phyloP scores from a whole-genome alignment of 2,888 invertebrate genomes.

The Leucophenga montana region DNA sequence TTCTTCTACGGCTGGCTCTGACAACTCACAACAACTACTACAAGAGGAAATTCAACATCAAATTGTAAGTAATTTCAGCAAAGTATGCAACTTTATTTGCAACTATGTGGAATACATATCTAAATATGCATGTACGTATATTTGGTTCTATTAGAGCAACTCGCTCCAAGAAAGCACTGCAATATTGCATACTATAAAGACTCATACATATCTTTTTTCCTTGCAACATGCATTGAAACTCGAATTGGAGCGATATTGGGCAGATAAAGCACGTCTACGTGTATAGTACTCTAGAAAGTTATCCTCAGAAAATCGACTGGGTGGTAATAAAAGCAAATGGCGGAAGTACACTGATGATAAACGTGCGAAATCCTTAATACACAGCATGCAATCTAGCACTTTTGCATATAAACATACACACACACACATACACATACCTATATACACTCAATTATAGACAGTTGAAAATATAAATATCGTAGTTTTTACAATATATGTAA shows the following conservation, averaged over 20 bases:
- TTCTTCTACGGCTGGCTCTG: background rate
- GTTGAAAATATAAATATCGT: too few species aligned
- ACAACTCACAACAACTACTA: background rate
- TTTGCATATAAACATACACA: background rate
- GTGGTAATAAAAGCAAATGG: conserved; percentile 1
- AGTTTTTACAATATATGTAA: too few species aligned
- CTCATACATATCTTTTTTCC: background rate
- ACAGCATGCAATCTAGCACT: background rate
- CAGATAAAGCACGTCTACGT: conserved; percentile 57
- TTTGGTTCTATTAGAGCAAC: too few species aligned
- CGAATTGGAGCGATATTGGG: conserved; percentile 47
- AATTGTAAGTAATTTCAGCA: conserved; percentile 14
- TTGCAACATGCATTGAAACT: background rate
- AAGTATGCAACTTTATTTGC: conserved; percentile 52
- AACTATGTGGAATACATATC: conserved; percentile 35
- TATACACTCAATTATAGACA: too few species aligned
- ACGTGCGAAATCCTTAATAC: conserved; percentile 54
- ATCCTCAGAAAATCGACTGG: background rate
- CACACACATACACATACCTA: too few species aligned
- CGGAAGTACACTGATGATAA: conserved; percentile 47
- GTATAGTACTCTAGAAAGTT: conserved; percentile 45
- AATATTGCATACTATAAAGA: background rate
- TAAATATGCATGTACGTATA: too few species aligned
- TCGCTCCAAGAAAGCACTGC: too few species aligned
- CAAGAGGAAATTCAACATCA: too few species aligned